Evolutionary conservation across 1,140 invertebrate species (phyloP), one percentile per base, ranked within the genome.

Genomic region (Cydia fagiglandana): DNA sequence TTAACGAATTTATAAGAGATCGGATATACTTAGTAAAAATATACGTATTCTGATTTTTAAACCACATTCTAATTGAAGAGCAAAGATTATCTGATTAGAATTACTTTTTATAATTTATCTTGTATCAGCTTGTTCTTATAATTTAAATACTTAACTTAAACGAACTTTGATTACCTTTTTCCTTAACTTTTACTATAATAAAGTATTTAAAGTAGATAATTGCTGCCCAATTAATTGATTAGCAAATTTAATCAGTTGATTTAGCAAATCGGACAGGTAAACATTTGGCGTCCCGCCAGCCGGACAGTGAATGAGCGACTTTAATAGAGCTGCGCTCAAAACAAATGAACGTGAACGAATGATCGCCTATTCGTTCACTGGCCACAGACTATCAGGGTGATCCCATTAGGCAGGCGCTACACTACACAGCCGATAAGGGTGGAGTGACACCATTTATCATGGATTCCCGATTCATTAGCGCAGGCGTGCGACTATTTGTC

Each of bases 371-470:
- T 68, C 64, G 64, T 68, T 68, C 64, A n/a, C 64, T 38, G 28
- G 28, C 28, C 64, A 64, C 20, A 64, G 64, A 13, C 28, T 38
- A 68, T 68, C 64, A 34, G 64, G 64, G 64, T 68, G 64, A 68
- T 68, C 64, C 64, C 64, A 68, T 68, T 68, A 68, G 64, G 53
- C 12, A 68, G 64, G 64, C 64, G 64, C 64, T 68, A 68, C 64
- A 68, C 30, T 68, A 68, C 28, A 38, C 28, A 38, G 30, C 28
- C 64, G 64, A 68, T 68, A 68, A 68, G 64, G 64, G 64, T 68
- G 30, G 64, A 68, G 30, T 68, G 64, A 68, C 64, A 38, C 30
- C 64, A 68, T 68, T 38, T 38, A 68, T 68, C 64, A 68, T 34
- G 28, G 64, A 24, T 38, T 68, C 30, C 30, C 64, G 64, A 68